These are phyloP conservation scores for Heptranchias perlo DNA, from an alignment of 2,113 vertebrate genomes.

Conservation along the genomic window DNA sequence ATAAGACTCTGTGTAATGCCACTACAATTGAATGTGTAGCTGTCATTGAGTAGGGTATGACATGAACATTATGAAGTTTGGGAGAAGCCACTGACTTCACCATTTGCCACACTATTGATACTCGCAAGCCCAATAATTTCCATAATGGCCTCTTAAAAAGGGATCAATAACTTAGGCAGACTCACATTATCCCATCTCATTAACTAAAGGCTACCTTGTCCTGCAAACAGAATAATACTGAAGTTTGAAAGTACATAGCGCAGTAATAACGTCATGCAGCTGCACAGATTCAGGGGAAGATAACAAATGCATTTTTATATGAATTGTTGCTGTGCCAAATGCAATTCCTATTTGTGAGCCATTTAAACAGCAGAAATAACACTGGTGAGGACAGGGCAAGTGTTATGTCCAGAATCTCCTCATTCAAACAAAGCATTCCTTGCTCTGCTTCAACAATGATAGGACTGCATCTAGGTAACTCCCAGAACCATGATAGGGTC, in stretches of 20 bases:
- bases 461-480: not conserved
- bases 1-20: not conserved
- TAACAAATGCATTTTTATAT: not conserved
- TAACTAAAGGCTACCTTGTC: not conserved
- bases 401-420: not conserved
- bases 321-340: not conserved
- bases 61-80: not conserved
- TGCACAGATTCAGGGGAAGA: not conserved
- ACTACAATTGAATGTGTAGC: not conserved
- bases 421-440: not conserved
- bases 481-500: too few relatives aligned
- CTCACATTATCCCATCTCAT: not conserved
- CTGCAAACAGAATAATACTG: not conserved
- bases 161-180: not conserved
- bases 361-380: not conserved
- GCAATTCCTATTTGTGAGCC: not conserved
- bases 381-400: not conserved
- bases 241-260: not conserved
- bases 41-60: not conserved
- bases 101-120: not conserved
- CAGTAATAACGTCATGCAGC: not conserved
- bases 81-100: not conserved
- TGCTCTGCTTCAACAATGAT: not conserved
- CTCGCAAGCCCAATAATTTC: not conserved
- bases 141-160: not conserved